These are phyloP conservation scores for Centropyge bicolor DNA, from an alignment of 2,797 vertebrate species.

Conservation along the genomic window DNA sequence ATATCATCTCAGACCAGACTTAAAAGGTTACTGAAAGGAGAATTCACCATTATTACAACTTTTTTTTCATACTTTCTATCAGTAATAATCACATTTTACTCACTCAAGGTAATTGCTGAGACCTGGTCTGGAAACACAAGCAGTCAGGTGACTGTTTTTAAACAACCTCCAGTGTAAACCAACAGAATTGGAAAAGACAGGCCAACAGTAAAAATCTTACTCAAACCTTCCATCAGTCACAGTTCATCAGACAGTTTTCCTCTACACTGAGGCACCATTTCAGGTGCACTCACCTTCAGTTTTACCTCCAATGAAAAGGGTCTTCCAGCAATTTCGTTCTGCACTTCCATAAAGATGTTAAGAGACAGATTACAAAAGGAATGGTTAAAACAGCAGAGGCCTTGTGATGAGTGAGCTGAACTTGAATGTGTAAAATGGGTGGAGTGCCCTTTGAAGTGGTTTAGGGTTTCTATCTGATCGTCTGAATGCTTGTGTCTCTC, in stretches of 20 bases:
- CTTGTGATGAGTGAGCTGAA: background rate
- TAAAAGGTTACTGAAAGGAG: background rate
- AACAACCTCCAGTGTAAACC: conserved; percentile 6
- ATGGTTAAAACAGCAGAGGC: no score
- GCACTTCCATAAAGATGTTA: background rate
- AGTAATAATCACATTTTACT: background rate
- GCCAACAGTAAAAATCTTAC: background rate
- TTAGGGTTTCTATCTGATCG: conserved; percentile 12
- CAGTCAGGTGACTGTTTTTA: background rate
- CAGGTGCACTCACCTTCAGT: background rate
- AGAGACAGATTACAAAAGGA: background rate
- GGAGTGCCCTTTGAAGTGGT: background rate
- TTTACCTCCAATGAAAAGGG: background rate
- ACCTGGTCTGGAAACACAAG: background rate
- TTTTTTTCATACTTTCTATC: background rate
- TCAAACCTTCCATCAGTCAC: background rate
- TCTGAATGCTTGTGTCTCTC: background rate
- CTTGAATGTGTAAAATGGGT: background rate
- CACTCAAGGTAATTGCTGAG: background rate
- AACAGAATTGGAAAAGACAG: background rate
- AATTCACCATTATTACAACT: background rate
- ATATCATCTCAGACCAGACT: background rate
- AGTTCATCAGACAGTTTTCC: background rate
- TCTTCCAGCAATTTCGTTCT: background rate
- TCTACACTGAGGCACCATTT: background rate